Evolutionary conservation across 2,888 invertebrate species (phyloP), one percentile per base, ranked within the genome.

Genomic region (Augiades crinisus): DNA sequence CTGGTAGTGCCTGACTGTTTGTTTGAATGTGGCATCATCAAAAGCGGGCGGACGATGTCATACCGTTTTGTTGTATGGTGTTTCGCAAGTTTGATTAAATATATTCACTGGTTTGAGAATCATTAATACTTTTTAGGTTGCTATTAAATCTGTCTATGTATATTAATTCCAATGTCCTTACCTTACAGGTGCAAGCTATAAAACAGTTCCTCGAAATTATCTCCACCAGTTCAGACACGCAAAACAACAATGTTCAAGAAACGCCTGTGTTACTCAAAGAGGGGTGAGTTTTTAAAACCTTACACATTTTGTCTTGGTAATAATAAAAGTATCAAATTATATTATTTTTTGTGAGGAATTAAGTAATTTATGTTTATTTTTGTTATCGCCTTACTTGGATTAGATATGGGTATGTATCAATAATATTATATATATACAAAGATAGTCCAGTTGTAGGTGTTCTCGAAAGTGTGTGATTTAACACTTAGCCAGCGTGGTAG

Each of bases 121-220:
- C n/a, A n/a, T n/a, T n/a, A n/a, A n/a, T n/a, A n/a, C n/a, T n/a
- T n/a, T n/a, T n/a, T n/a, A n/a, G n/a, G n/a, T n/a, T n/a, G n/a
- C n/a, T n/a, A n/a, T n/a, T n/a, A n/a, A n/a, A n/a, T n/a, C n/a
- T n/a, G n/a, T n/a, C n/a, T n/a, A n/a, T n/a, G n/a, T n/a, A n/a
- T n/a, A n/a, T n/a, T n/a, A n/a, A n/a, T n/a, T n/a, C n/a, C n/a
- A n/a, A n/a, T n/a, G n/a, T 14, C 3, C 1, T 45, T 16, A 13
- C 43, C 2, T 67, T 67, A 3, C 68, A 90, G 90, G 89, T 95
- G 73, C 93, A 93, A 75, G 94, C 95, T 56, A 94, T 95, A 59
- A 93, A 93, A 73, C 94, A 96, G 91, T 97, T 97, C 86, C 90
- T 98, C 57, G 97, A 97, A 89, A 94, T 96, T 63, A 96, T 98